These are phyloP conservation scores for Drosophila virilis DNA, from an alignment of 1,140 invertebrate genomes.

Conservation along the genomic window DNA sequence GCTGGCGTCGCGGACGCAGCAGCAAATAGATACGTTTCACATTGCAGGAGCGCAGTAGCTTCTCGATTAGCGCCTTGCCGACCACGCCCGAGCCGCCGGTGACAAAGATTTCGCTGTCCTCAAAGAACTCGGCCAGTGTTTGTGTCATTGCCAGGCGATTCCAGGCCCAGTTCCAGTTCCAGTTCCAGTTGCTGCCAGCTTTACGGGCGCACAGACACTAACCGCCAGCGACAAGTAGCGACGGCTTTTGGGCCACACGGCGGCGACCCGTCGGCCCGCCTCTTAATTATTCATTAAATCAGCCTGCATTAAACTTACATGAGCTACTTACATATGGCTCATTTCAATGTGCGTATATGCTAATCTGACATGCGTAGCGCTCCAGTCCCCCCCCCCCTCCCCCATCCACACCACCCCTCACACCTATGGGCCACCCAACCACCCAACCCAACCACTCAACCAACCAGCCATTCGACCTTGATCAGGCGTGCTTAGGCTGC, in stretches of 20 bases:
- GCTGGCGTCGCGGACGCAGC: constrained; percentile 86
- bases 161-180: background rate
- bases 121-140: constrained; percentile 85
- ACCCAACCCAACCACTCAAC: too few species aligned
- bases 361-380: background rate
- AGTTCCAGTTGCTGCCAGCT: constrained; percentile 2
- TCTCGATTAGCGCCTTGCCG: constrained; percentile 90
- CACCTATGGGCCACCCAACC: too few species aligned
- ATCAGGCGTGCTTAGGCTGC: too few species aligned
- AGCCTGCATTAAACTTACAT: constrained; percentile 43
- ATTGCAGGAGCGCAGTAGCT: constrained; percentile 89
- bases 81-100: constrained; percentile 90
- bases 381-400: too few species aligned
- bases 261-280: background rate
- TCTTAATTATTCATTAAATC: constrained; percentile 38
- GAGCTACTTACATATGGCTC: constrained; percentile 24
- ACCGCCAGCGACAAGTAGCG: background rate
- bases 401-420: too few species aligned
- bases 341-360: constrained; percentile 8
- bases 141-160: constrained; percentile 3
- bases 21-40: constrained; percentile 88
- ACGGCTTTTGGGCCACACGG: constrained; percentile 8
- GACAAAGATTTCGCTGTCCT: constrained; percentile 87
- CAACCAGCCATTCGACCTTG: too few species aligned
- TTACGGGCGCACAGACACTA: constrained; percentile 11